Evolutionary conservation across 2,888 invertebrate species (phyloP).

Genomic region (Arrhopalites spinosus): DNA sequence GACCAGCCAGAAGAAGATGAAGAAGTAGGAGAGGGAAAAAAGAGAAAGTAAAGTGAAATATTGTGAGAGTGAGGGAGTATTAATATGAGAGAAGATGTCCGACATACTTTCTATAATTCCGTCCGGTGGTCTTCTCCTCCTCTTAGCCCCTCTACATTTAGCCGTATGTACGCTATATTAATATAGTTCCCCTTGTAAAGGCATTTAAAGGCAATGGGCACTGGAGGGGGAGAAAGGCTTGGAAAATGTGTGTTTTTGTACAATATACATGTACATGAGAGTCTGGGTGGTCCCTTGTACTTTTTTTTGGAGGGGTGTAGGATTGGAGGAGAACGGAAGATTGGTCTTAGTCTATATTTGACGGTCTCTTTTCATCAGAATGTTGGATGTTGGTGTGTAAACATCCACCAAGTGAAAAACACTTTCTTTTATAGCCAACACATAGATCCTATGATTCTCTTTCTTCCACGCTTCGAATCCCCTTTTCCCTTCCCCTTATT

Average conservation of each 20-base stretch:
- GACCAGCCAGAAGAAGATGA: background rate
- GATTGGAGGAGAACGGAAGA: constrained; percentile 35
- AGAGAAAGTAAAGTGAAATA: constrained; percentile 8
- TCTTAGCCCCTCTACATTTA: background rate
- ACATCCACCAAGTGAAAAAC: constrained; percentile 33
- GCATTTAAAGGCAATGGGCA: background rate
- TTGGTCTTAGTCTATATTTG: constrained; percentile 34
- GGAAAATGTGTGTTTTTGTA: background rate
- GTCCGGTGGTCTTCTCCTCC: constrained; percentile 12
- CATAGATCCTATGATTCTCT: constrained; percentile 8
- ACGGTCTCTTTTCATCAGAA: constrained; percentile 33
- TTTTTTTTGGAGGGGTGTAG: too few relatives aligned
- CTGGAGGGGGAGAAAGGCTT: background rate
- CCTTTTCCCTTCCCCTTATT: background rate
- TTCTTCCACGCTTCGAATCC: background rate
- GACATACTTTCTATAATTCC: constrained; percentile 1
- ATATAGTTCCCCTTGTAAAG: background rate
- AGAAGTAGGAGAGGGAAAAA: too few relatives aligned
- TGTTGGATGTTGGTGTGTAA: constrained; percentile 34
- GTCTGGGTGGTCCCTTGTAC: background rate
- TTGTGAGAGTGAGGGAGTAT: constrained; percentile 12
- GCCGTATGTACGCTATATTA: background rate
- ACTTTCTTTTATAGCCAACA: constrained; percentile 37
- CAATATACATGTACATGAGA: background rate
- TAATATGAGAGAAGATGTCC: constrained; percentile 23